Evolutionary conservation across 1,140 invertebrate genomes (phyloP).

Genomic region (Brachystomella parvula): DNA sequence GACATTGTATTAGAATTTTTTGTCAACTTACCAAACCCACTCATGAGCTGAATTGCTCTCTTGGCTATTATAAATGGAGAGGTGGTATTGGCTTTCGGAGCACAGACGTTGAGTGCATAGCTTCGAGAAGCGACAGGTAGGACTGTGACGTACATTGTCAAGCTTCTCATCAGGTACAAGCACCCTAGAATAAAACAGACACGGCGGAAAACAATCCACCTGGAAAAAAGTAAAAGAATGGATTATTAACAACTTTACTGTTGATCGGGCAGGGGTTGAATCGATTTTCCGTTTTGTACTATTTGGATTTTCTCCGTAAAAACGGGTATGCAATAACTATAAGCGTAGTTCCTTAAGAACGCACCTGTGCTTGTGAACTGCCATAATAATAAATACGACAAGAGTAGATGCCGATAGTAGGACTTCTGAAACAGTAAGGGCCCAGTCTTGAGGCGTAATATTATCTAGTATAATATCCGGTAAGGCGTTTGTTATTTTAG

Average conservation of each 20-base stretch:
- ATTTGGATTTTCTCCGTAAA: too few relatives aligned
- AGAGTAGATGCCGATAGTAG: constrained; percentile 71
- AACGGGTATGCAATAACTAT: too few relatives aligned
- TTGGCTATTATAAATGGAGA: constrained; percentile 50
- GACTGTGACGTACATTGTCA: constrained; percentile 84
- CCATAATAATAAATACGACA: constrained; percentile 45
- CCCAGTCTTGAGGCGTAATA: constrained; percentile 61
- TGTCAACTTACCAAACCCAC: too few relatives aligned
- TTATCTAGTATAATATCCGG: constrained; percentile 74
- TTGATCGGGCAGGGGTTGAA: too few relatives aligned
- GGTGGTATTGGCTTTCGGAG: constrained; percentile 67
- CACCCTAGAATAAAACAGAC: constrained; percentile 73
- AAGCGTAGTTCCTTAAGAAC: constrained; percentile 1
- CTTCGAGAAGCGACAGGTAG: constrained; percentile 69
- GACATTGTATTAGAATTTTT: too few relatives aligned
- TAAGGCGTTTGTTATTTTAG: constrained; percentile 53
- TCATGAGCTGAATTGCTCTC: constrained; percentile 66
- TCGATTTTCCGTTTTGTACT: too few relatives aligned
- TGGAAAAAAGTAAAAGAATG: constrained; percentile 43
- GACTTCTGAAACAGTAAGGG: constrained; percentile 72
- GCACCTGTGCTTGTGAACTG: constrained; percentile 30
- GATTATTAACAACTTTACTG: constrained; percentile 8
- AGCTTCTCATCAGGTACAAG: constrained; percentile 74
- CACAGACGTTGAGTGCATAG: constrained; percentile 58
- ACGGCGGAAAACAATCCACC: constrained; percentile 72